Base-by-base conservation (phyloP, 2,888 invertebrate species). In the Trichacis sp. region DNA sequence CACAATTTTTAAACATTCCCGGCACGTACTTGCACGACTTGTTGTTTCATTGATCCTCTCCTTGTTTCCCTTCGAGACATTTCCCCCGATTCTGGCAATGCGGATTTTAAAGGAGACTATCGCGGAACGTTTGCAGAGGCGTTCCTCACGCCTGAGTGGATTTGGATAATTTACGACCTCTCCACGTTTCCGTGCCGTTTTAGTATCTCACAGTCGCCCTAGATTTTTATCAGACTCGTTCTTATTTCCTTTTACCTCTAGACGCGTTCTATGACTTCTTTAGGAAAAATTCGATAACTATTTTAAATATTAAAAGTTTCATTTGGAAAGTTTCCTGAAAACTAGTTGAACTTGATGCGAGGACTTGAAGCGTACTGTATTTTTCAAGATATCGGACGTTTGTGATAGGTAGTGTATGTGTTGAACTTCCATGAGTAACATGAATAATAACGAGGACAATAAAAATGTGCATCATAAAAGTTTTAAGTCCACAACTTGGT, bases 241-340 rank as follows among this genome's bases (percentile, higher is more conserved):
- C 17, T 48, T 30, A 14, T 48, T 15, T 48, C 30, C 12, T n/a
- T n/a, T n/a, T n/a, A n/a, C n/a, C n/a, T n/a, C n/a, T n/a, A n/a
- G n/a, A n/a, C n/a, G n/a, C n/a, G n/a, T n/a, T n/a, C n/a, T n/a
- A n/a, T n/a, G n/a, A n/a, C n/a, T n/a, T n/a, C n/a, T n/a, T n/a
- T n/a, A n/a, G n/a, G 33, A 33, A n/a, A 33, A 33, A 48, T 33
- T 46, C 46, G 24, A 46, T 46, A 46, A 46, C 46, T 46, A 24
- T 46, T 46, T 46, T 46, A 9, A 24, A 46, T 46, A 24, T 24
- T 19, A 46, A 46, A 46, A 46, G 46, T 46, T 46, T 46, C 46
- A 46, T 46, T 46, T 46, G 46, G 24, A 46, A 46, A 46, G 46
- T 46, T 46, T 46, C 46, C 20, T 19, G 20, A 46, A 24, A 24